A percentile compares a stretch with the other conserved stretches of the same genome.
Evolutionary conservation across 1,140 invertebrate species (phyloP).

Genomic region (Tigriopus japonicus): DNA sequence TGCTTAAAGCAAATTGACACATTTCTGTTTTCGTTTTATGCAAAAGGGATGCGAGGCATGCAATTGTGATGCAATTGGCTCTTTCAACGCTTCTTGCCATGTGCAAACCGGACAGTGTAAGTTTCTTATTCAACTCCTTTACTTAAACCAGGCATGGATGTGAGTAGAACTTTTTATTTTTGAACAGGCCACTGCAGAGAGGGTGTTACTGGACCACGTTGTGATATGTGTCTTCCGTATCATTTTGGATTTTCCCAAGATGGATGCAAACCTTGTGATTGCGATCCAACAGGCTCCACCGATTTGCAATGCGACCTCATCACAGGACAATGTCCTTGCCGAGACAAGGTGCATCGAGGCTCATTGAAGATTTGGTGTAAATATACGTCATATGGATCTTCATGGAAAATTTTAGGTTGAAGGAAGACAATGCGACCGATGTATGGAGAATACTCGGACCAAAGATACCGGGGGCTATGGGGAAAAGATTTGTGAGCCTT

Average conservation of each 20-base stretch:
- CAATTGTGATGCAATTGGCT: conserved; percentile 65
- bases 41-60: conserved; percentile 56
- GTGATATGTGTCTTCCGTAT: conserved; percentile 60
- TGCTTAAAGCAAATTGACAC: not conserved
- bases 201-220: conserved; percentile 61
- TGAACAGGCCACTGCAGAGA: conserved; percentile 46
- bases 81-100: conserved; percentile 61
- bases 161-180: not conserved
- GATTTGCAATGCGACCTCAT: conserved; percentile 56
- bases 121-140: not conserved
- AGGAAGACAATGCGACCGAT: conserved; percentile 69
- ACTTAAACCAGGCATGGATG: too few species aligned
- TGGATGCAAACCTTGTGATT: conserved; percentile 67
- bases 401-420: conserved; percentile 36
- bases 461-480: conserved; percentile 29
- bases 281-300: conserved; percentile 66
- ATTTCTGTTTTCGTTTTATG: conserved; percentile 17
- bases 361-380: too few species aligned
- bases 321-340: conserved; percentile 66
- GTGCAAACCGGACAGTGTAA: conserved; percentile 54
- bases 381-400: too few species aligned
- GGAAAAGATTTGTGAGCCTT: conserved; percentile 65
- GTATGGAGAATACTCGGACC: conserved; percentile 65
- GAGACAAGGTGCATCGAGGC: conserved; percentile 37
- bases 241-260: conserved; percentile 74